Percentiles rank a stretch among this genome's conserved stretches.
Evolutionary conservation across 2,113 vertebrate species (phyloP).

Genomic region (Tupaia chinensis): DNA sequence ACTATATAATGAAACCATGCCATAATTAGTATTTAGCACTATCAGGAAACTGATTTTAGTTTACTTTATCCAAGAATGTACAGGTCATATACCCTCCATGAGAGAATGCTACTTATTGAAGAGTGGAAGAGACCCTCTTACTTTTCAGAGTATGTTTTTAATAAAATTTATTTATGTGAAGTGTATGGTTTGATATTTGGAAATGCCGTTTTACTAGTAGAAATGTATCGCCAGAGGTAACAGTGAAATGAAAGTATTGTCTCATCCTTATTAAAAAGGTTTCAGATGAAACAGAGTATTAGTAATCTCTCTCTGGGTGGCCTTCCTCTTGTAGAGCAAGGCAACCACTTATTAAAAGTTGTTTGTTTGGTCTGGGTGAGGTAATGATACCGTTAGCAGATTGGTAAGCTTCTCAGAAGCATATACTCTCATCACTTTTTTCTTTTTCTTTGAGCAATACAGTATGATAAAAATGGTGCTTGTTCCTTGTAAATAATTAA

Average conservation of each 20-base stretch:
- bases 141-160: neutral
- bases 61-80: neutral
- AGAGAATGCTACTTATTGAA: neutral
- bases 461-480: conserved; percentile 13
- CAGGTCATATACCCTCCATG: neutral
- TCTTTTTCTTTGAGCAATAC: neutral
- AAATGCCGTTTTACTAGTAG: conserved; percentile 3
- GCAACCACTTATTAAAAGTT: conserved; percentile 30
- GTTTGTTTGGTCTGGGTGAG: conserved; percentile 24
- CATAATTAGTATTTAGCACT: conserved; percentile 8
- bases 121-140: neutral
- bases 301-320: conserved; percentile 19
- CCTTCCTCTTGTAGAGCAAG: neutral
- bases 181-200: neutral
- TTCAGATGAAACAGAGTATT: neutral
- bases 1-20: neutral
- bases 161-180: neutral
- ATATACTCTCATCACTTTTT: neutral
- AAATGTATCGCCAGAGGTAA: conserved; percentile 9
- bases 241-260: neutral
- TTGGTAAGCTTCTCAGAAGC: neutral
- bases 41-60: neutral
- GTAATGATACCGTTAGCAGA: neutral
- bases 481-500: neutral
- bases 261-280: conserved; percentile 26